Evolutionary conservation across 2,113 vertebrate species (phyloP).

Genomic region (Chunga burmeisteri): DNA sequence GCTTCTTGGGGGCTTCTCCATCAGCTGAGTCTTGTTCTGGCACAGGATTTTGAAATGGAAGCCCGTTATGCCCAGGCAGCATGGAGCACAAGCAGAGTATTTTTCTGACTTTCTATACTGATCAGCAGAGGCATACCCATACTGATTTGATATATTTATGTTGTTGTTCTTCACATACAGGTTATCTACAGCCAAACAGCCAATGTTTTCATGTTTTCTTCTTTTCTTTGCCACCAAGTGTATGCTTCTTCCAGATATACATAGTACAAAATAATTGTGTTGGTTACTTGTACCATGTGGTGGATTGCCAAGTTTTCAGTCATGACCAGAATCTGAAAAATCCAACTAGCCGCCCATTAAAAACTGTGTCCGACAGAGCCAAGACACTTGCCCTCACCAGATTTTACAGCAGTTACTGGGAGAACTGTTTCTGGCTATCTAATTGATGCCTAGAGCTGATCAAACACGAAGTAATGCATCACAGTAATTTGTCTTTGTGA

Average conservation of each 20-base stretch:
- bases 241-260: not conserved
- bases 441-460: not conserved
- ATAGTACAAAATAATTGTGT: not conserved
- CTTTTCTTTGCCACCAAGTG: not conserved
- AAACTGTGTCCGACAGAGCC: not conserved
- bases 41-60: not conserved
- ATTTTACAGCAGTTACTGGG: not conserved
- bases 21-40: not conserved
- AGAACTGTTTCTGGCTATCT: not conserved
- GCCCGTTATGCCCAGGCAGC: not conserved
- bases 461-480: not conserved
- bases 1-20: not conserved
- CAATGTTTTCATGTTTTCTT: not conserved
- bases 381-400: not conserved
- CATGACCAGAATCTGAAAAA: not conserved
- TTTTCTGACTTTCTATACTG: not conserved
- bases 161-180: not conserved
- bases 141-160: not conserved
- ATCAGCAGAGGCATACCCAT: not conserved
- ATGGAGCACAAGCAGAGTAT: not conserved
- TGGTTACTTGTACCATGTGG: not conserved
- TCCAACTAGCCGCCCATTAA: not conserved
- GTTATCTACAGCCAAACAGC: not conserved
- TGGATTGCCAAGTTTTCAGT: not conserved
- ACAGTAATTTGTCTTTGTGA: not conserved